Evolutionary conservation across 2,797 vertebrate species (phyloP).

Genomic region (Bufotes viridis): DNA sequence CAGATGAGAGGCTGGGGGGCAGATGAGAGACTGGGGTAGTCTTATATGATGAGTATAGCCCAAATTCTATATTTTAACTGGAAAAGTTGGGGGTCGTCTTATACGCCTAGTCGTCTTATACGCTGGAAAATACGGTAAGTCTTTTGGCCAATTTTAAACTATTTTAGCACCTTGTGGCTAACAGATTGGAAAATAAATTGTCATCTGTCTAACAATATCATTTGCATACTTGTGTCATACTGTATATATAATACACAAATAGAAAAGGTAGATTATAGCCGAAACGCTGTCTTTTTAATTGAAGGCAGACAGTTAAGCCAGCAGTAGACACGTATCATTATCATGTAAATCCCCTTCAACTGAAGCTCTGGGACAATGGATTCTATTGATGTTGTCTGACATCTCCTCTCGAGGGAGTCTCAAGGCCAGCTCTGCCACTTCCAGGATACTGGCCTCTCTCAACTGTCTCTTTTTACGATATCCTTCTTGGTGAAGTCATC

Average conservation of each 20-base stretch:
- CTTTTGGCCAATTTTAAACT: neutral
- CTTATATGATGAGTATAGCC: no score
- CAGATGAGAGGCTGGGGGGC: no score
- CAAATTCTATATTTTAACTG: no score
- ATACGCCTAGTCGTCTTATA: no score
- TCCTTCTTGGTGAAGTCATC: conserved; percentile 54
- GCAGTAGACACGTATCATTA: conserved; percentile 44
- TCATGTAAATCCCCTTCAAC: conserved; percentile 47
- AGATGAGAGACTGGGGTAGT: no score
- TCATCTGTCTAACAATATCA: neutral
- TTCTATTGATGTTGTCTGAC: conserved; percentile 58
- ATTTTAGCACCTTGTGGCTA: neutral
- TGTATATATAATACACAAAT: neutral
- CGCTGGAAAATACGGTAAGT: no score
- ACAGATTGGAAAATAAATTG: neutral
- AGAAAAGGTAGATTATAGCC: neutral
- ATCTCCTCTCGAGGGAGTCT: conserved; percentile 51
- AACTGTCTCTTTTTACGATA: conserved; percentile 60
- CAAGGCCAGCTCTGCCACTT: conserved; percentile 54
- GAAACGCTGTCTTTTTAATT: neutral
- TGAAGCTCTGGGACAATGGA: conserved; percentile 47
- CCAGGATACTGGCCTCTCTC: conserved; percentile 58
- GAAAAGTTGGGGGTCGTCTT: no score
- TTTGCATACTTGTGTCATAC: neutral
- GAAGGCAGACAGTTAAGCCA: neutral